Base-by-base conservation (phyloP, 2,797 vertebrate species). In the Huso huso region DNA sequence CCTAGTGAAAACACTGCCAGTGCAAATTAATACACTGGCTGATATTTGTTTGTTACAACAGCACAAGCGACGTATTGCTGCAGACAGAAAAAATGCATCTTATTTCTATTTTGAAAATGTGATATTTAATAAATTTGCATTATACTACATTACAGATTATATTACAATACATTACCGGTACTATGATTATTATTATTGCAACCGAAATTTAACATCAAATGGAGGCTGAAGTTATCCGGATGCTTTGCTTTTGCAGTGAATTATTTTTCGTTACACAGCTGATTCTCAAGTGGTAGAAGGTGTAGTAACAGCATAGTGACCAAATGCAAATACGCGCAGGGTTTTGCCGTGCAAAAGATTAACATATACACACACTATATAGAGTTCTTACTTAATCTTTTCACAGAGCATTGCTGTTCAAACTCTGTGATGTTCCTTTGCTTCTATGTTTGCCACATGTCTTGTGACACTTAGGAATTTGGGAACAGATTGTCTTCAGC, bases 1-100 rank as follows among this genome's bases (percentile, higher is more conserved):
- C 81, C 78, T 73, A 69, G 77, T 77, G 76, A 76, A 79, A 82
- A 74, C 68, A 78, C 71, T 77, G 80, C 80, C 76, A 75, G 73
- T 74, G 76, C 78, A 80, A 80, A 83, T 86, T 79, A 82, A 80
- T 77, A 80, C 79, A 76, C 77, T 74, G 76, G 79, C 74, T 82
- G 78, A 69, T 74, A 74, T 70, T 78, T 79, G 73, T 67, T 67
- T 65, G 70, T 68, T 77, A 77, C 78, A 81, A 82, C 77, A 81
- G 81, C 73, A 77, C 77, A 75, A 79, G 78, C 76, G 76, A 80
- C 75, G 63, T 67, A 63, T 59, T 53, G 65, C n/a, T 48, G 15
- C 11, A 58, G 7, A 12, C 48, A 13, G 0, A n/a, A 13, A 58
- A 61, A 48, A 37, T 48, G 1, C 9, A 9, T 10, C 52, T 50